Base-by-base conservation (phyloP, 37 sponge, comb jelly and placozoan species). In the Oscarella lobularis region DNA sequence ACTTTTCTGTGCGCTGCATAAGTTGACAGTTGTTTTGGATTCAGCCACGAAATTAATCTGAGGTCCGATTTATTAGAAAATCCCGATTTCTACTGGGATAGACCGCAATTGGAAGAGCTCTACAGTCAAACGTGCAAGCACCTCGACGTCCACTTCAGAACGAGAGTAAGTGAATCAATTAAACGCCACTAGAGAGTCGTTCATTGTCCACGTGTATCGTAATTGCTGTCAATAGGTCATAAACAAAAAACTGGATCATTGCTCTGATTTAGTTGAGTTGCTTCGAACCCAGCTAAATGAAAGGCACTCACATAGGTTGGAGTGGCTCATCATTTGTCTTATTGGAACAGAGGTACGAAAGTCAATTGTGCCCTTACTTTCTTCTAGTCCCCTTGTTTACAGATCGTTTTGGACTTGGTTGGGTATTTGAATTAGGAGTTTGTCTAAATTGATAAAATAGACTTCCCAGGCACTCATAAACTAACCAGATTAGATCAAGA, bases 231-330 rank as follows among this genome's bases (percentile, higher is more conserved):
- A 9, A 31, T 70, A 70, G 73, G 27, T 70, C 20, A 20, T 70
- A 31, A 70, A 70, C 37, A 75, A 78, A 41, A 78, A 69, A 41
- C 73, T 78, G 75, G 66, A 78, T 33, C 75, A 78, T 66, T 78
- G 80, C 40, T 76, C 80, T 31, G 80, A 70, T 3, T 35, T 78
- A 20, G 75, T 38, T 27, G 80, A 78, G 9, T 41, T 78, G 29
- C 80, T 78, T 31, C 73, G 80, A 66, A 78, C 78, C 2, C 80
- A 78, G 27, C 14, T 78, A 31, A 74, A 38, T 76, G 80, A 78
- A 75, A 72, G 40, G 34, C 80, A 78, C 75, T 78, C 80, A n/a
- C 35, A 66, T 76, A 72, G 80, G 14, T 14, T 78, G 27, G 80
- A 78, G 38, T 78, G 80, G 80, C 66, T 48, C 37, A 78, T 78